phyloP scores from a whole-genome alignment of 92 coral and sea anemone species.

The Pocillopora meandrina region DNA sequence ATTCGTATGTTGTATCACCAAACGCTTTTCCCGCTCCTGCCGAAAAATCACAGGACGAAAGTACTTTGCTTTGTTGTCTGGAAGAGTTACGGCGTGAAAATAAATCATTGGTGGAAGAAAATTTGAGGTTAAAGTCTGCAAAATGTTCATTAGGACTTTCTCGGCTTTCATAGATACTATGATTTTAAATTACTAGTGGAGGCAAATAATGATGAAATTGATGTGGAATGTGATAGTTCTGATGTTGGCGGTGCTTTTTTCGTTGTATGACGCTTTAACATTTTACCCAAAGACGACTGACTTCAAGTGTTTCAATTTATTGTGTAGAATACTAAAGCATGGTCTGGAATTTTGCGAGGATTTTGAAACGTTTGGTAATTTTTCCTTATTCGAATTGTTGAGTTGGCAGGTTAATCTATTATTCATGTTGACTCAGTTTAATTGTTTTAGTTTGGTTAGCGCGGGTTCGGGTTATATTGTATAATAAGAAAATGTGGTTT shows the following conservation, averaged over 20 bases:
- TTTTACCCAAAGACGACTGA: neutral
- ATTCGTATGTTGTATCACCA: neutral
- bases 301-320: neutral
- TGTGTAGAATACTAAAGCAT: neutral
- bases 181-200: neutral
- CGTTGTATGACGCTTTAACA: neutral
- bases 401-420: conserved; percentile 36
- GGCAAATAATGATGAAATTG: neutral
- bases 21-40: conserved; percentile 19
- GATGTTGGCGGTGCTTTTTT: neutral
- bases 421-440: conserved; percentile 23
- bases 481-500: neutral
- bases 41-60: conserved; percentile 8
- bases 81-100: conserved; percentile 75
- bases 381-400: neutral
- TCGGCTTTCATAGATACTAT: conserved; percentile 25
- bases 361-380: neutral
- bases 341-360: neutral
- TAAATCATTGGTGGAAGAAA: conserved; percentile 74
- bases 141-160: conserved; percentile 29
- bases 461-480: neutral
- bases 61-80: conserved; percentile 57
- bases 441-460: neutral
- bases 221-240: conserved; percentile 19
- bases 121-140: conserved; percentile 63